Evolutionary conservation across 2,888 invertebrate genomes (phyloP), one percentile per base, ranked within the genome.

Genomic region (Sphinx pinastri): DNA sequence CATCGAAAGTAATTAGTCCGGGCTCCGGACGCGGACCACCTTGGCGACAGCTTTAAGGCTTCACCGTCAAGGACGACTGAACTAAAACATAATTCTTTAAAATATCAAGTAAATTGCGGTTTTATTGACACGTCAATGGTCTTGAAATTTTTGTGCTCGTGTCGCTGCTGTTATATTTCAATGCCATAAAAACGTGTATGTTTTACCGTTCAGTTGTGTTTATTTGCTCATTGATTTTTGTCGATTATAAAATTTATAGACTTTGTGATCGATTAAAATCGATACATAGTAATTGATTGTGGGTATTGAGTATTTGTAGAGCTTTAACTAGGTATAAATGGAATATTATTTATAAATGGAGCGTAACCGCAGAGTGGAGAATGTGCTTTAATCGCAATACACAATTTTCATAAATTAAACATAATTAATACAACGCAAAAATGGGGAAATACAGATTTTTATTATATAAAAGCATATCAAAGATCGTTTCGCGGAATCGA

Each of bases 1-100:
- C 83, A 82, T 85, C 77, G 86, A 88, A 88, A 88, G 87, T 89
- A 85, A 88, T 88, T 87, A 86, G 79, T 76, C 74, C 25, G 25
- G 25, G 25, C 25, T 25, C 25, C 70, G 73, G 75, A 73, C 74
- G 79, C 73, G 70, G 88, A 88, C 88, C 89, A 88, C 90, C 90
- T 86, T 83, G 87, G 77, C 77, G 84, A 82, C 79, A 83, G 76
- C 81, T 84, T 81, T 85, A 87, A 81, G 91, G 91, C 85, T 91
- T 92, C 91, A 69, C 71, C 70, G 71, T 69, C 81, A 84, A 84
- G 84, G 84, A 85, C 84, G 67, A 52, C 45, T 67, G 77, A 71
- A 70, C 25, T 71, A 25, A 16, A 67, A 59, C 52, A 66, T 11
- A 58, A 59, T 74, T 70, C 69, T 72, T 69, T 70, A 68, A 72